Percentiles rank a stretch among this genome's conserved stretches.
Conservation (phyloP, 2,888 invertebrate species). For the Rotaria macrura region DNA sequence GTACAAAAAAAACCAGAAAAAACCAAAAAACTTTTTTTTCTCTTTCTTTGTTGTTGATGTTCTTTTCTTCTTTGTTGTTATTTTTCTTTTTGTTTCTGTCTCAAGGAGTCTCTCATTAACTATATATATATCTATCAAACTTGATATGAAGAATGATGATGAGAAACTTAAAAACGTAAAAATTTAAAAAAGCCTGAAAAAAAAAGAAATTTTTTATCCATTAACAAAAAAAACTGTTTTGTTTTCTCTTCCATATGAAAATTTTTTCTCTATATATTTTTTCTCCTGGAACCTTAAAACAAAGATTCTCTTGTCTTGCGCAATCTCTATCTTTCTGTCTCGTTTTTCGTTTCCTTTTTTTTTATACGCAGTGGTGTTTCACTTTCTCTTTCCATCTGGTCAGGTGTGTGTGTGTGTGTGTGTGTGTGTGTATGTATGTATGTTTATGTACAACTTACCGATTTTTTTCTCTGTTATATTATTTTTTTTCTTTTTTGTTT, state of each 20-base stretch:
- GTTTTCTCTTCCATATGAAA: not conserved
- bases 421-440: no score
- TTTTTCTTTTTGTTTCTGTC: not conserved
- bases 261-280: not conserved
- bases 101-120: not conserved
- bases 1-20: not conserved
- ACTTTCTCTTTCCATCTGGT: not conserved
- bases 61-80: not conserved
- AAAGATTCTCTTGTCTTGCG: not conserved
- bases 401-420: no score
- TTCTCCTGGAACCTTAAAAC: not conserved
- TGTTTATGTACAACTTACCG: not conserved
- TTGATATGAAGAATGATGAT: constrained; percentile 15
- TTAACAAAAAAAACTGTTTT: not conserved
- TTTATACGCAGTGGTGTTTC: constrained; percentile 7
- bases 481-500: constrained; percentile 2
- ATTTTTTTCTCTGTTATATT: not conserved
- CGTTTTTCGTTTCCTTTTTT: not conserved
- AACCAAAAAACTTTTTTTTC: not conserved
- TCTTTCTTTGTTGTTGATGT: not conserved
- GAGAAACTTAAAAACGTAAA: not conserved
- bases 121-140: not conserved
- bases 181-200: not conserved
- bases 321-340: not conserved
- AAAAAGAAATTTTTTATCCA: not conserved